Evolutionary conservation across 2,797 vertebrate species (phyloP).

Genomic region (Gobio occitaniae): DNA sequence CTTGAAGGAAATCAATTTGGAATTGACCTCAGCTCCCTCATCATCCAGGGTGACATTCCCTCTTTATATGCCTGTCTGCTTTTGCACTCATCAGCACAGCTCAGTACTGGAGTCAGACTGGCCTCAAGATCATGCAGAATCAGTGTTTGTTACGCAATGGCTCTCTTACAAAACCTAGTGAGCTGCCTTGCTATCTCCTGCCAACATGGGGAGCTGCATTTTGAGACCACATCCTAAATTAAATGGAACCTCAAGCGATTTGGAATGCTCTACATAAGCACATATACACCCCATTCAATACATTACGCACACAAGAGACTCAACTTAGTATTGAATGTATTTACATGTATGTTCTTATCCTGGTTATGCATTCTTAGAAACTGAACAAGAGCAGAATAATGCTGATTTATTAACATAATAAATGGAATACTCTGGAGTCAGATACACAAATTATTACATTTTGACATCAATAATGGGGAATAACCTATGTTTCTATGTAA

Average conservation of each 20-base stretch:
- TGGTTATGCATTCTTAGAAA: background rate
- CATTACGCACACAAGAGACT: background rate
- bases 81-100: slow-evolving; percentile 57
- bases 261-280: background rate
- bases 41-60: slow-evolving; percentile 70
- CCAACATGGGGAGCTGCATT: background rate
- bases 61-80: slow-evolving; percentile 73
- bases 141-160: slow-evolving; percentile 31
- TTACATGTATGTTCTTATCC: background rate
- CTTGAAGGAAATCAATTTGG: slow-evolving; percentile 78
- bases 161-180: slow-evolving; percentile 7
- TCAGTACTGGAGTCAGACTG: slow-evolving; percentile 29
- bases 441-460: background rate
- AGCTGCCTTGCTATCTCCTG: slow-evolving; percentile 2
- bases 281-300: background rate
- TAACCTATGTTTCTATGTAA: background rate
- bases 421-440: background rate
- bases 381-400: background rate
- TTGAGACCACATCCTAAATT: background rate
- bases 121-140: slow-evolving; percentile 34
- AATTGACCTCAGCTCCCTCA: slow-evolving; percentile 73
- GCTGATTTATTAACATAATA: background rate
- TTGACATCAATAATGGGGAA: background rate
- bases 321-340: background rate
- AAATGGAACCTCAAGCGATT: background rate